A percentile compares a stretch with the other conserved stretches of the same genome.
Evolutionary conservation across 2,888 invertebrate species (phyloP).

Genomic region (Drosophila lacicola): DNA sequence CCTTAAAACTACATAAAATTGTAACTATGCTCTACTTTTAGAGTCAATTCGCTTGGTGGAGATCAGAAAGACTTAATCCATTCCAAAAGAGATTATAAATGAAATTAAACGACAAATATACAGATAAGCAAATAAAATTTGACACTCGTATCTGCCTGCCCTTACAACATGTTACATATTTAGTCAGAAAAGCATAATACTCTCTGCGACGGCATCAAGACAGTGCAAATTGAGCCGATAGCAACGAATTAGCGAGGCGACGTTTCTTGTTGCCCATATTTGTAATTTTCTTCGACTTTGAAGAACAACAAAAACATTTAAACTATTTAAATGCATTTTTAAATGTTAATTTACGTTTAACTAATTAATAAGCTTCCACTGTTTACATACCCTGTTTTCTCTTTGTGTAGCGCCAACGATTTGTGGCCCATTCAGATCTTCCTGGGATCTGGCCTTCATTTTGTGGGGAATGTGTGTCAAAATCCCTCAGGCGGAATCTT

Average conservation of each 20-base stretch:
- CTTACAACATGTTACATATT: background rate
- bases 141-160: no score
- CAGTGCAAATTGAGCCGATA: conserved; percentile 29
- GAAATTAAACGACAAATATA: no score
- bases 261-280: conserved; percentile 15
- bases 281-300: conserved; percentile 21
- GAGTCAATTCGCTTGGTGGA: no score
- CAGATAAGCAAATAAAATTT: background rate
- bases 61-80: no score
- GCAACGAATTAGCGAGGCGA: conserved; percentile 9
- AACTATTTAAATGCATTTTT: conserved; percentile 7
- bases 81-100: background rate
- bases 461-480: background rate
- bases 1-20: no score
- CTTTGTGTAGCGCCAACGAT: no score
- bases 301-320: conserved; percentile 15
- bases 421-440: no score
- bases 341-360: background rate
- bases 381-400: no score
- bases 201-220: conserved; percentile 12
- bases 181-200: background rate
- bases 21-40: no score
- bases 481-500: background rate
- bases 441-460: no score
- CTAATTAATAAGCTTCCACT: no score